Conservation (phyloP, 2,888 invertebrate genomes). For the Chaitophorus viminalis region DNA sequence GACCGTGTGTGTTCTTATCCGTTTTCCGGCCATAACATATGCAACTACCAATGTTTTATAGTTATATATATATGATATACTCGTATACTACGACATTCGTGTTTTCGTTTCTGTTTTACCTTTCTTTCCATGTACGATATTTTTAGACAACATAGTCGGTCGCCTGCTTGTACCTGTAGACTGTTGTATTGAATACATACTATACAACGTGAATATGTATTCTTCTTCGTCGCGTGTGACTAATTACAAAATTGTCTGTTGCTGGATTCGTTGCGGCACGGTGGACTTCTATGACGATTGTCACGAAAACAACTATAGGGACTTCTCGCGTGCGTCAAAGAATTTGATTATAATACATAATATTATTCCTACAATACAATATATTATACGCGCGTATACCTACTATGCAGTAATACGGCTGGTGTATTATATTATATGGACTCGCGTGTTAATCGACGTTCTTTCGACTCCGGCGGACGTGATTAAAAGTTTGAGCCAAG, state of each 20-base stretch:
- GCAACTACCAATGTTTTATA: too few species aligned
- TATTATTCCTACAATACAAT: background rate
- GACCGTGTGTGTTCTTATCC: background rate
- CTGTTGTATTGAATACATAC: background rate
- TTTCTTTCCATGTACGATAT: background rate
- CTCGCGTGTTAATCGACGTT: too few species aligned
- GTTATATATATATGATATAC: too few species aligned
- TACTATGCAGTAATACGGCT: too few species aligned
- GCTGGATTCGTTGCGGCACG: background rate
- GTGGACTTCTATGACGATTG: constrained; percentile 15
- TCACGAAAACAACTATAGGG: background rate
- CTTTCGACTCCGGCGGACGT: too few species aligned
- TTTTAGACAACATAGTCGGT: background rate
- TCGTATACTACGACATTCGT: background rate
- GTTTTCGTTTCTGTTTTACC: background rate
- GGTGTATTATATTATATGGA: too few species aligned
- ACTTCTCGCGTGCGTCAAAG: background rate
- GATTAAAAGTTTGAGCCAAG: background rate
- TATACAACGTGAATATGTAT: background rate
- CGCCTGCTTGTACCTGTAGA: background rate
- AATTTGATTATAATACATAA: constrained; percentile 24
- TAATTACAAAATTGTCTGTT: background rate
- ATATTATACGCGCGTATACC: too few species aligned
- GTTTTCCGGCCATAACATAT: background rate
- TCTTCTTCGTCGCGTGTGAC: background rate